Evolutionary conservation across 92 coral and sea anemone species (phyloP).

Genomic region (Parazoanthus swiftii): DNA sequence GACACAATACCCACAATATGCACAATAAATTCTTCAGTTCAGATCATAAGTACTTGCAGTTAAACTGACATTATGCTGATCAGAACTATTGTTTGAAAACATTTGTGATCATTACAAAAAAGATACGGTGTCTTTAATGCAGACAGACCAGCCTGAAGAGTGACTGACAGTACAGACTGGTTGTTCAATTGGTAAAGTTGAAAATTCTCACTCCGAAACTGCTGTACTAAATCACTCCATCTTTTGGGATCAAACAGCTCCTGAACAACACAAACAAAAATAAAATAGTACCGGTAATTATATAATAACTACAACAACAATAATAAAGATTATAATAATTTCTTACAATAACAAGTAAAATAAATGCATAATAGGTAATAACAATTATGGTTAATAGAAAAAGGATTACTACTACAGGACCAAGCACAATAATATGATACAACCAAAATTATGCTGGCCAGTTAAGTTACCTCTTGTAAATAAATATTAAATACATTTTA

Average conservation of each 20-base stretch:
- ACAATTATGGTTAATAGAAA: no score
- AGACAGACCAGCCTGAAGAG: constrained; percentile 94
- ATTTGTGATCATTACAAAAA: constrained; percentile 20
- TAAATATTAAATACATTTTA: no score
- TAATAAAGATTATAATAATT: neutral
- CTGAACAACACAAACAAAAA: constrained; percentile 40
- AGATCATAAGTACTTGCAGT: no score
- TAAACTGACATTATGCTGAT: no score
- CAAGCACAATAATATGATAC: no score
- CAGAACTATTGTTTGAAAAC: neutral
- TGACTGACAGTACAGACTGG: constrained; percentile 89
- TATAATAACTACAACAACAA: neutral
- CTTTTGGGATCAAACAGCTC: constrained; percentile 88
- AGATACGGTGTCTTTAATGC: constrained; percentile 99
- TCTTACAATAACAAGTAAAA: no score
- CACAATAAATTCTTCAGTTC: no score
- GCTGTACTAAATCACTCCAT: constrained; percentile 87
- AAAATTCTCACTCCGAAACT: constrained; percentile 91
- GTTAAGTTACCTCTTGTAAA: no score
- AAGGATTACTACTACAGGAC: no score
- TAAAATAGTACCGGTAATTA: neutral
- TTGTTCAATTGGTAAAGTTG: constrained; percentile 95
- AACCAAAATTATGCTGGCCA: no score
- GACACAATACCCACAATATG: no score
- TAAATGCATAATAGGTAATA: no score